phyloP scores from a whole-genome alignment of 1,140 invertebrate genomes.

The Listronotus oregonensis region DNA sequence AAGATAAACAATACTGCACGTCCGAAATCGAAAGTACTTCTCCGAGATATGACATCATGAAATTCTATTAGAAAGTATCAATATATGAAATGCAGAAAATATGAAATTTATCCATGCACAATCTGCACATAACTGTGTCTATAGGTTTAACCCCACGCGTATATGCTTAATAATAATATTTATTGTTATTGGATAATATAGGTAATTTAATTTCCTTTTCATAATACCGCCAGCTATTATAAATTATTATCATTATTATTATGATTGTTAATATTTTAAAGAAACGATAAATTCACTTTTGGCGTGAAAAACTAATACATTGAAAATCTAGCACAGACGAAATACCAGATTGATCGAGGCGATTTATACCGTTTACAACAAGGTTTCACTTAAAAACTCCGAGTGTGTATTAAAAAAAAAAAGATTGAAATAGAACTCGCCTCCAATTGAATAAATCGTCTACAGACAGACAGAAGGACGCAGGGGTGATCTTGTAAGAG shows the following conservation, averaged over 20 bases:
- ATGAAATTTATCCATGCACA: conserved; percentile 11
- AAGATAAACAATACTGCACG: conserved; percentile 8
- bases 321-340: not conserved
- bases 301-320: conserved; percentile 6
- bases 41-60: conserved; percentile 21
- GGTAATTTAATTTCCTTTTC: conserved; percentile 34
- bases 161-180: conserved; percentile 30
- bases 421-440: too few species aligned
- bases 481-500: too few species aligned
- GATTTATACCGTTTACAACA: too few species aligned
- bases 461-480: too few species aligned
- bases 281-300: not conserved
- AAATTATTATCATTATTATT: conserved; percentile 7
- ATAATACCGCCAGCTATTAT: conserved; percentile 5
- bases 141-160: conserved; percentile 22
- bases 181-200: conserved; percentile 33
- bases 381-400: too few species aligned
- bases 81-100: conserved; percentile 20
- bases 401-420: too few species aligned
- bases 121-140: conserved; percentile 19
- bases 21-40: conserved; percentile 22
- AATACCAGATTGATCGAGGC: too few species aligned
- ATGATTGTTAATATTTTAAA: not conserved
- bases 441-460: too few species aligned
- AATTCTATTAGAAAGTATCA: conserved; percentile 32